Percentiles rank a stretch among this genome's conserved stretches.
Evolutionary conservation across 2,113 vertebrate genomes (phyloP).

Genomic region (Empidonax alnorum): DNA sequence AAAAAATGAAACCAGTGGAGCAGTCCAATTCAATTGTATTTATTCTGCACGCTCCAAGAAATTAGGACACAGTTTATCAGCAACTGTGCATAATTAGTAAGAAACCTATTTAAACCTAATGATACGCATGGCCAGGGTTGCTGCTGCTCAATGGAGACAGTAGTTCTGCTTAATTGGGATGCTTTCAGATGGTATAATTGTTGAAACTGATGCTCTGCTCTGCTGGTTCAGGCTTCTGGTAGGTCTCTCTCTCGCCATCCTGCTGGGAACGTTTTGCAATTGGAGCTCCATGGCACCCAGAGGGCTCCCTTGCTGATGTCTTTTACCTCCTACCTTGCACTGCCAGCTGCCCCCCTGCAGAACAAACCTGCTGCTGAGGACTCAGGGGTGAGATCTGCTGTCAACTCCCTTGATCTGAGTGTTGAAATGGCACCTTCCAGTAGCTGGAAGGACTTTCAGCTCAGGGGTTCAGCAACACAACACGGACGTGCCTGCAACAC

Average conservation of each 20-base stretch:
- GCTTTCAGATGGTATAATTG: background rate
- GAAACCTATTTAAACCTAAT: constrained; percentile 26
- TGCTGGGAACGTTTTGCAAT: background rate
- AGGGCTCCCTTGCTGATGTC: background rate
- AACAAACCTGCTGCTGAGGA: background rate
- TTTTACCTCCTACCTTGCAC: background rate
- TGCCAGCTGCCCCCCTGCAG: background rate
- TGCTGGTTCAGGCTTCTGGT: background rate
- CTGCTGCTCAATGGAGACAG: background rate
- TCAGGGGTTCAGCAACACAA: background rate
- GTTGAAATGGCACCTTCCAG: fast-evolving
- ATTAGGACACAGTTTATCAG: constrained; percentile 15
- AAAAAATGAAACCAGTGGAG: background rate
- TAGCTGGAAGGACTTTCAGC: background rate
- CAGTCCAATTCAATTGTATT: background rate
- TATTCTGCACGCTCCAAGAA: background rate
- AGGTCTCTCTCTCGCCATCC: background rate
- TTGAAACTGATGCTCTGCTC: background rate
- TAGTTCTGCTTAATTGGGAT: background rate
- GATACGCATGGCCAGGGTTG: background rate
- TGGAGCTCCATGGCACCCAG: background rate
- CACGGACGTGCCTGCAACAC: background rate
- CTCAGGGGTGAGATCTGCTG: background rate
- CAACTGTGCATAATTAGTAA: constrained; percentile 33
- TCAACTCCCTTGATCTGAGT: background rate